phyloP scores from a whole-genome alignment of 1,140 invertebrate species.

The Orius laevigatus region DNA sequence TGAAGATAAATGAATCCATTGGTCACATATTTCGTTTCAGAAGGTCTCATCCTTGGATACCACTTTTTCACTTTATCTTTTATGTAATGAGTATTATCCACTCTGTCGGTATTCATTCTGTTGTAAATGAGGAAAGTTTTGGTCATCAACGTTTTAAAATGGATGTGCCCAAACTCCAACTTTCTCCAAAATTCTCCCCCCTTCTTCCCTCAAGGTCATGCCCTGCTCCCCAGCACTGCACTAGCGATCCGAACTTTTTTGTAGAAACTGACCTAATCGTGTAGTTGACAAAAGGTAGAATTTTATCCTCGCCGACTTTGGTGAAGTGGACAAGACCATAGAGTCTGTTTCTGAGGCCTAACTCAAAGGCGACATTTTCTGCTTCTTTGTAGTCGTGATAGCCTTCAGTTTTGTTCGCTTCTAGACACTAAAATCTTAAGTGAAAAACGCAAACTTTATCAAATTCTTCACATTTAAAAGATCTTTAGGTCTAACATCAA shows the following conservation, averaged over 20 bases:
- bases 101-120: conserved; percentile 38
- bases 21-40: conserved; percentile 37
- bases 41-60: conserved; percentile 28
- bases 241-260: not conserved
- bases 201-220: not conserved
- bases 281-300: conserved; percentile 8
- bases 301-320: conserved; percentile 6
- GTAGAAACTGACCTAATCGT: conserved; percentile 10
- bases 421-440: conserved; percentile 33
- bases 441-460: too few relatives aligned
- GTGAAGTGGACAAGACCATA: conserved; percentile 31
- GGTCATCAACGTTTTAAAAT: conserved; percentile 1
- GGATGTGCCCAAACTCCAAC: not conserved
- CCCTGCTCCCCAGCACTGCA: not conserved
- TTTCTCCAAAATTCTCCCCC: not conserved
- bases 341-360: conserved; percentile 26
- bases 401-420: conserved; percentile 35
- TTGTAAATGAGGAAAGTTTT: conserved; percentile 6
- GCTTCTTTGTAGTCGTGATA: conserved; percentile 29
- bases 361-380: conserved; percentile 24
- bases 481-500: too few relatives aligned
- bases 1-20: conserved; percentile 43
- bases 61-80: conserved; percentile 28
- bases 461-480: too few relatives aligned
- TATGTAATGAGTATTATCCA: conserved; percentile 35